Conservation (phyloP, 2,888 invertebrate genomes). For the Hydraecia micacea region DNA sequence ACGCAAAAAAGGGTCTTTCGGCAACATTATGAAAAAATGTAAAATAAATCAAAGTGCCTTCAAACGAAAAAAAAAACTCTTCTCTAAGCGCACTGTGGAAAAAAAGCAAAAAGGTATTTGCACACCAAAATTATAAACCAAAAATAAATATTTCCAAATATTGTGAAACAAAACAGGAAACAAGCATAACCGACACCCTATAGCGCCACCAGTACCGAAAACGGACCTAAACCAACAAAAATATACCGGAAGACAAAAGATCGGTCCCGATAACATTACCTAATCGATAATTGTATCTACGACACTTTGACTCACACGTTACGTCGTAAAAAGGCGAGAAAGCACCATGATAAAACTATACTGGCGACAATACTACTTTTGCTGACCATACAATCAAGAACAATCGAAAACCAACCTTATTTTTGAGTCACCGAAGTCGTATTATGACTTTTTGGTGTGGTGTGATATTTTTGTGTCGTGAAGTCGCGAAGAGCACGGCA, state of each 20-base stretch:
- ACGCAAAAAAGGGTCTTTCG: neutral
- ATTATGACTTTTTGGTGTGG: constrained; percentile 15
- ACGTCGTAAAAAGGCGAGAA: constrained; percentile 90
- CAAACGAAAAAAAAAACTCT: neutral
- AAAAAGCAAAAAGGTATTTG: constrained; percentile 2
- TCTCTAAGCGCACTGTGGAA: too few species aligned
- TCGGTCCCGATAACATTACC: constrained; percentile 88
- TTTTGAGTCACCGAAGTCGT: constrained; percentile 22
- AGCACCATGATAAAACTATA: constrained; percentile 88
- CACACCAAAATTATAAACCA: neutral
- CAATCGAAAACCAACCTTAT: constrained; percentile 65
- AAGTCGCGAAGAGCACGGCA: constrained; percentile 88
- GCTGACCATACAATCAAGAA: neutral
- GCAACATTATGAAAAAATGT: neutral
- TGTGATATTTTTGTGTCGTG: constrained; percentile 70
- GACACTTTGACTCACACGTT: constrained; percentile 89
- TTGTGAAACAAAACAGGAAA: constrained; percentile 77
- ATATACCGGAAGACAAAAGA: constrained; percentile 89
- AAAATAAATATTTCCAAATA: constrained; percentile 44
- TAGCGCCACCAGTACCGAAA: constrained; percentile 82
- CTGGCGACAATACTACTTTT: constrained; percentile 67
- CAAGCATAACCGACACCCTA: constrained; percentile 68
- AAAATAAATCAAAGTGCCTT: neutral
- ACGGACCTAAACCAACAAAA: constrained; percentile 86
- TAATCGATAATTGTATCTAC: constrained; percentile 90